Percentiles rank a stretch among this genome's conserved stretches.
Evolutionary conservation across 2,888 invertebrate species (phyloP).

Genomic region (Catocala fraxini): DNA sequence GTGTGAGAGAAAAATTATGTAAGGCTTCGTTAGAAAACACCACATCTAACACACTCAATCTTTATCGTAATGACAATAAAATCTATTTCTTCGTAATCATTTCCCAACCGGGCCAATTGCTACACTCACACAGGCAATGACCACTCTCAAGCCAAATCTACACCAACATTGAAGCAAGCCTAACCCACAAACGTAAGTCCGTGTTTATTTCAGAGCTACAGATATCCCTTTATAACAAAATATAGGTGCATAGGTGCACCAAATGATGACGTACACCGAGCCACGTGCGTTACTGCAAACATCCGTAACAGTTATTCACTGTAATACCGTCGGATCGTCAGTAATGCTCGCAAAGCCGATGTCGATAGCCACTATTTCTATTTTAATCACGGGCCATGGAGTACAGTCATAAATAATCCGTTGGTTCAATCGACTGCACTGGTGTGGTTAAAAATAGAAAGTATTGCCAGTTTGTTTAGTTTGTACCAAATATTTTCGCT

Average conservation of each 20-base stretch:
- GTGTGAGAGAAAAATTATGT: too few relatives aligned
- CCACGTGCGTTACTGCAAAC: slow-evolving; percentile 19
- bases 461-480: slow-evolving; percentile 18
- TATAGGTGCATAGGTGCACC: background rate
- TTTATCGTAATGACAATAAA: too few relatives aligned
- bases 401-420: slow-evolving; percentile 73
- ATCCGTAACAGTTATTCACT: slow-evolving; percentile 16
- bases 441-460: slow-evolving; percentile 55
- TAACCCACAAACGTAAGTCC: too few relatives aligned
- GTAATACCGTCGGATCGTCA: slow-evolving; percentile 33
- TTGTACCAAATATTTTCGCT: slow-evolving; percentile 3
- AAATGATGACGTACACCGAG: slow-evolving; percentile 13
- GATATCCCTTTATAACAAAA: background rate
- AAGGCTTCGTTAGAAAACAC: too few relatives aligned
- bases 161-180: too few relatives aligned
- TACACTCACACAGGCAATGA: too few relatives aligned
- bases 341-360: slow-evolving; percentile 53
- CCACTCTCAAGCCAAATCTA: too few relatives aligned
- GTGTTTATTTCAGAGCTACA: too few relatives aligned
- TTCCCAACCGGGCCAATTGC: too few relatives aligned
- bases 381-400: slow-evolving; percentile 65
- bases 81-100: too few relatives aligned
- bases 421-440: slow-evolving; percentile 66
- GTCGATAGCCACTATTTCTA: slow-evolving; percentile 63
- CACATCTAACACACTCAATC: too few relatives aligned